These are phyloP conservation scores for Brevipalpus yothersi DNA, from an alignment of 1,140 invertebrate genomes.

Conservation along the genomic window DNA sequence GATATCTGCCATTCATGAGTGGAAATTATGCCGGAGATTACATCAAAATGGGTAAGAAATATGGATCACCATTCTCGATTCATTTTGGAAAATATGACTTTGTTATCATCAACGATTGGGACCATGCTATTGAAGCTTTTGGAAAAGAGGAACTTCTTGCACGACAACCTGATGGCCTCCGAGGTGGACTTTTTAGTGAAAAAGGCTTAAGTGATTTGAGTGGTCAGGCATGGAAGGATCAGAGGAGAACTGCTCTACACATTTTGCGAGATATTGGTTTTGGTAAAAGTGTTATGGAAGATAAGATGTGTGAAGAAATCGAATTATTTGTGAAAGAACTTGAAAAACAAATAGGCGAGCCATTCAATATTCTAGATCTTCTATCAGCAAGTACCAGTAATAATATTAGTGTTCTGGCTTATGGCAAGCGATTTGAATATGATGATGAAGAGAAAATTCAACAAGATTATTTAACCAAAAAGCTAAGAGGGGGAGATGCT, in stretches of 20 bases:
- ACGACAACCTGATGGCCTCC: not conserved
- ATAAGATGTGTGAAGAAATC: not conserved
- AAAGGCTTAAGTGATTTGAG: not conserved
- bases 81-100: slow-evolving; percentile 11
- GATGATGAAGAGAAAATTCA: not conserved
- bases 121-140: not conserved
- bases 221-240: slow-evolving; percentile 42
- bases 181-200: not conserved
- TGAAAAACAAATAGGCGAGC: not conserved
- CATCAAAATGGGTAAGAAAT: not conserved
- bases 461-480: not conserved
- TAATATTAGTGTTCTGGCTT: slow-evolving; percentile 10
- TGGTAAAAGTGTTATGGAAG: not conserved
- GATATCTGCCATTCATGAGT: not conserved
- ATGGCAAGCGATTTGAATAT: slow-evolving; percentile 11
- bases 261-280: slow-evolving; percentile 44
- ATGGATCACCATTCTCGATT: slow-evolving; percentile 16
- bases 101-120: not conserved
- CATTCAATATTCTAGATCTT: not conserved
- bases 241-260: slow-evolving; percentile 41
- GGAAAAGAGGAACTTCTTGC: not conserved
- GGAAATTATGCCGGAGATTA: not conserved
- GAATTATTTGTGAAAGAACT: not conserved
- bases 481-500: not conserved
- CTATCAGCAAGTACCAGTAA: slow-evolving; percentile 8